phyloP scores from a whole-genome alignment of 64 coral and sea anemone species.

The Montipora sp. region DNA sequence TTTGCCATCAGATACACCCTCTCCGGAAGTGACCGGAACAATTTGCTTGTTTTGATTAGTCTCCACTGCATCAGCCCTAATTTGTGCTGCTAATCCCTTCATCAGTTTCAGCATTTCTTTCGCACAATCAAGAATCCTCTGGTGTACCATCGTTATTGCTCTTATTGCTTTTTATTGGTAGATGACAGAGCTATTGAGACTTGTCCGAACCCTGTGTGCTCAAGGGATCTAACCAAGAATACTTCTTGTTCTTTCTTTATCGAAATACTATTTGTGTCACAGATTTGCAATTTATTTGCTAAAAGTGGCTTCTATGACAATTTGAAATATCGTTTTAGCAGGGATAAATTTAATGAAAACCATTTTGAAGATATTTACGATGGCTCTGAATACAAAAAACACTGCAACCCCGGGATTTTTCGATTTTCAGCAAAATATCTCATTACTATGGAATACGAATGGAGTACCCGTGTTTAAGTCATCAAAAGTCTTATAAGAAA shows the following conservation, averaged over 20 bases:
- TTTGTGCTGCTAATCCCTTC: slow-evolving; percentile 3
- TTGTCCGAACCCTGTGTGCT: neutral
- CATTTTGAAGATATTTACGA: slow-evolving; percentile 59
- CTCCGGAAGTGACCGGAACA: slow-evolving; percentile 3
- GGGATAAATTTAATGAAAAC: neutral
- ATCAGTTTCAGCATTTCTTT: slow-evolving; percentile 17
- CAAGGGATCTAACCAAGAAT: too few relatives aligned
- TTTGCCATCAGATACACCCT: slow-evolving; percentile 15
- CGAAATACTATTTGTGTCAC: neutral
- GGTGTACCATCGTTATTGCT: slow-evolving; percentile 46
- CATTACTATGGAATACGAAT: slow-evolving; percentile 51
- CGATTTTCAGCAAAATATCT: slow-evolving; percentile 11
- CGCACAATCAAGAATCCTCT: slow-evolving; percentile 19
- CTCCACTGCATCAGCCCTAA: slow-evolving; percentile 26
- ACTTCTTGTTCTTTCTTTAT: too few relatives aligned
- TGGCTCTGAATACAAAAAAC: slow-evolving; percentile 32
- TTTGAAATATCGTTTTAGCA: neutral
- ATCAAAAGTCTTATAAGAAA: too few relatives aligned
- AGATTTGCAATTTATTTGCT: neutral
- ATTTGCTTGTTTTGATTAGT: slow-evolving; percentile 21
- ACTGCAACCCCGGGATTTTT: neutral
- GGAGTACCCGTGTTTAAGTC: slow-evolving; percentile 74
- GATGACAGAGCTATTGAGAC: slow-evolving; percentile 20
- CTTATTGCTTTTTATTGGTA: slow-evolving; percentile 37
- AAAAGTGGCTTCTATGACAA: slow-evolving; percentile 16